Conservation (phyloP, 2,797 vertebrate genomes). For the Pseudochirops corinnae region DNA sequence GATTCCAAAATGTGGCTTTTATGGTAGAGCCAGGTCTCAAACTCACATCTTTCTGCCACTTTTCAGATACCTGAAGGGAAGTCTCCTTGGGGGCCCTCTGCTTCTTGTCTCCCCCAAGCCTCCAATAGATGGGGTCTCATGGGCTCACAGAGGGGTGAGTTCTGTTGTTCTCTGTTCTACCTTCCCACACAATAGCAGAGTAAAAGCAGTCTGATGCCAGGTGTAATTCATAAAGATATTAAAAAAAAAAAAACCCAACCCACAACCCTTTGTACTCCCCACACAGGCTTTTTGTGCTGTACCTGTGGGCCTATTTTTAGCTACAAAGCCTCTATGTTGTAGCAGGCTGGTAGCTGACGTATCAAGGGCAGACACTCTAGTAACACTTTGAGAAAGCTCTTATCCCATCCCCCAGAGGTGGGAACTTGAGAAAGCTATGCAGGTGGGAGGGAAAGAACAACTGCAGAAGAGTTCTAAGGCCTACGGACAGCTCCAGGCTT, state of each 20-base stretch:
- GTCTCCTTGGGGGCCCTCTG: not conserved
- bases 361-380: not conserved
- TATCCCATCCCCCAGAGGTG: not conserved
- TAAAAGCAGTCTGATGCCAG: not conserved
- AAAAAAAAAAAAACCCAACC: fast-evolving
- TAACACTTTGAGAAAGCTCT: not conserved
- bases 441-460: not conserved
- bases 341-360: not conserved
- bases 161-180: not conserved
- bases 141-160: not conserved
- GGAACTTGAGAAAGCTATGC: not conserved
- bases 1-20: not conserved
- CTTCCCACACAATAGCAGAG: not conserved
- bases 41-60: not conserved
- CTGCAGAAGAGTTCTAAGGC: not conserved
- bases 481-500: not conserved
- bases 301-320: not conserved
- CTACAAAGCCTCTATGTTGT: not conserved
- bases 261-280: too few relatives aligned
- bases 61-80: not conserved
- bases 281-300: not conserved
- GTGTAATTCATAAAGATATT: not conserved
- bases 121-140: not conserved
- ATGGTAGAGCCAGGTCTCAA: not conserved
- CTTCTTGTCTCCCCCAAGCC: not conserved